Conservation (phyloP, 2,113 vertebrate species). For the Rissa tridactyla region DNA sequence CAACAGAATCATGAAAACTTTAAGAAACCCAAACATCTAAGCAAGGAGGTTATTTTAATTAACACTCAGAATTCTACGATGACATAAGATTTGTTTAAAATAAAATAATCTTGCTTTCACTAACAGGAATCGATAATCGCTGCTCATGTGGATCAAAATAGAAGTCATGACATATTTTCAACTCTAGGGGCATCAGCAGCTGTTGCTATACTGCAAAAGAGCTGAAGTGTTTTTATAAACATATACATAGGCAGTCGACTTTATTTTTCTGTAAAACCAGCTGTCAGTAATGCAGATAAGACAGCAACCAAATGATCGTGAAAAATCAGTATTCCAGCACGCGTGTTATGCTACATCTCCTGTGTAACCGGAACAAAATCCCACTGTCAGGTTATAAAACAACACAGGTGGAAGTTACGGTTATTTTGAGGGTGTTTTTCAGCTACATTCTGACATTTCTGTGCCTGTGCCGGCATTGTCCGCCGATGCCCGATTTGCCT, state of each 20-base stretch:
- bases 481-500: neutral
- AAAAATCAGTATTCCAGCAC: neutral
- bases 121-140: neutral
- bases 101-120: neutral
- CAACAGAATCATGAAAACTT: neutral
- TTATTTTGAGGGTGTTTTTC: neutral
- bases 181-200: constrained; percentile 60
- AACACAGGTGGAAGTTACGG: neutral
- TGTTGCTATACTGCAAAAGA: constrained; percentile 27
- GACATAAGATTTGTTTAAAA: neutral
- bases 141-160: neutral
- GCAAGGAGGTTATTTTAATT: neutral
- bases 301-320: neutral
- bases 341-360: neutral
- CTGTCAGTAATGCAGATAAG: neutral
- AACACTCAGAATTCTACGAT: neutral
- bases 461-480: neutral
- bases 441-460: neutral
- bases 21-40: neutral
- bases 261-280: constrained; percentile 12
- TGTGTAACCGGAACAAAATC: neutral
- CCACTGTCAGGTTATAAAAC: neutral
- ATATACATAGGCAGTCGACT: neutral
- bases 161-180: constrained; percentile 17
- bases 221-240: constrained; percentile 22